Base-by-base conservation (phyloP, 2,888 invertebrate species). In the Phorcus lineatus region DNA sequence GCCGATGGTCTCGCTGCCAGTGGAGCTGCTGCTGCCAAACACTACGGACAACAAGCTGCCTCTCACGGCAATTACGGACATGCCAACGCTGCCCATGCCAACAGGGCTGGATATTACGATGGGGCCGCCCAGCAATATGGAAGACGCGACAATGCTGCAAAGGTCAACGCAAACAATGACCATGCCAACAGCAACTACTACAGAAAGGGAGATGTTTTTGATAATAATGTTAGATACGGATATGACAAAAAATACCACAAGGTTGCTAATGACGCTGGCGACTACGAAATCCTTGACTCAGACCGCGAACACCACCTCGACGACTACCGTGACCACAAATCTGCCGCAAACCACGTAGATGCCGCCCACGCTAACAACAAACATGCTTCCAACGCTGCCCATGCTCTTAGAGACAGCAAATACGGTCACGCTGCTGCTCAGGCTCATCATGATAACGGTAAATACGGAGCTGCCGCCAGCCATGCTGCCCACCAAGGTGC, bases 221-320 rank as follows among this genome's bases (percentile, higher is more conserved):
- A 80, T 40, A 80, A 82, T 57, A 55, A 74, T 67, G 53, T 80
- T 31, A 54, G 78, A 52, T 82, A 82, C 67, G 82, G 77, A 31
- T 82, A 77, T 53, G 80, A 82, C 67, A 82, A 82, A 78, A 82
- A 74, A 52, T 82, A 80, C 78, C 70, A 80, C 47, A 78, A 77
- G 24, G n/a, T 62, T 54, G 77, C 80, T 47, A 47, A 66, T 16
- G 82, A 80, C 53, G 66, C 80, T 62, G 82, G 82, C n/a, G 82
- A 77, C n/a, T 82, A 77, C 80, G 77, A 78, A n/a, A 55, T 74
- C 66, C 70, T 53, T 47, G 80, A 80, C 67, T 55, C 57, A 28
- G 31, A 36, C 31, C 53, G 75, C 47, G 36, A 62, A 17, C 80
- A 67, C 67, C 78, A 78, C 52, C 78, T 82, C 22, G 82, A 82